Evolutionary conservation across 1,140 invertebrate species (phyloP), one percentile per base, ranked within the genome.

Genomic region (Pomacea maculata): DNA sequence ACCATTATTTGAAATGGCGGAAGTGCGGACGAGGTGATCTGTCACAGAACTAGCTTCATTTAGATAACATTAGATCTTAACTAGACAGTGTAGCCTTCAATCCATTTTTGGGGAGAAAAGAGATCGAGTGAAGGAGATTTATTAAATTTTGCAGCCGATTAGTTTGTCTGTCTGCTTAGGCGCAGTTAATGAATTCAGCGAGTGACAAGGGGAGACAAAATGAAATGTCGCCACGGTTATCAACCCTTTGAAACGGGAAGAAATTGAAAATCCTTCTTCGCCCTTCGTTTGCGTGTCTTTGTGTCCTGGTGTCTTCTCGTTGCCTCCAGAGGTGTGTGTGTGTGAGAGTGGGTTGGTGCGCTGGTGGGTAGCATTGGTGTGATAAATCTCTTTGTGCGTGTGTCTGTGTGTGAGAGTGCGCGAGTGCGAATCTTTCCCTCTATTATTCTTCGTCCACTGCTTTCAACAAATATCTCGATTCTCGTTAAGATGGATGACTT

Each of bases 101-200:
- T 70, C n/a, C 21, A 25, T 70, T 52, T 57, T 57, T 55, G 73
- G 25, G 14, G 55, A 52, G 52, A 52, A 57, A 63, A 57, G 57
- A 76, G 57, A 19, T 12, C 4, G 75, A 29, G n/a, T n/a, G 75
- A 64, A 45, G 6, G 21, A 45, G 75, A 70, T n/a, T 76, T 64
- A 76, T 76, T 76, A 76, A 76, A 76, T 29, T 64, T 17, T n/a
- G 55, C 55, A 65, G n/a, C 75, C 75, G 57, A 25, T 19, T n/a
- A 45, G 57, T 34, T 17, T 34, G 75, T 12, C 57, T 63, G 75
- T 64, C 57, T 57, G n/a, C 75, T 34, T 70, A 70, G 68, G 34
- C 77, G 65, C 45, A 65, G 65, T 70, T 78, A 78, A 78, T 78
- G 65, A 70, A 78, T 78, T 78, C 77, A 70, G 12, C 29, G 77